Conservation (phyloP, 2,797 vertebrate genomes). For the Acipenser ruthenus region DNA sequence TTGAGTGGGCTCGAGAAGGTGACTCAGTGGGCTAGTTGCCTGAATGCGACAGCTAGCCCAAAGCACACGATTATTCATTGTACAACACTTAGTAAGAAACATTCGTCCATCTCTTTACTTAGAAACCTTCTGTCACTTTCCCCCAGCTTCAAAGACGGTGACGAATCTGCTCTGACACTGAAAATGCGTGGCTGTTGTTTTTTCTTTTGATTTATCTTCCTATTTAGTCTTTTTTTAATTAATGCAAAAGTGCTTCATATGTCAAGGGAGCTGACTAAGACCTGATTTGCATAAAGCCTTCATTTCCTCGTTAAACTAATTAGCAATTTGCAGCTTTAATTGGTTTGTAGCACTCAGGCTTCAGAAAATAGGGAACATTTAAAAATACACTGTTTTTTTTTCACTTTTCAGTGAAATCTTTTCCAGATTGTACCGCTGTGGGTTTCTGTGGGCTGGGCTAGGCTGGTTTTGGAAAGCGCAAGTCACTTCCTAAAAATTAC, state of each 20-base stretch:
- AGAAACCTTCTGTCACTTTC: conserved; percentile 29
- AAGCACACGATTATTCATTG: background rate
- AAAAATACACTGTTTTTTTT: conserved; percentile 52
- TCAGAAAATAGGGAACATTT: conserved; percentile 61
- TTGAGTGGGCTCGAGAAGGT: too few relatives aligned
- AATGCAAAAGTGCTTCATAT: conserved; percentile 70
- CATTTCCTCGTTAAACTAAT: conserved; percentile 70
- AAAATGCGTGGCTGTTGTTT: conserved; percentile 33
- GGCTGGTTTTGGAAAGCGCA: conserved; percentile 6
- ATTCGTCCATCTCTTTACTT: conserved; percentile 21
- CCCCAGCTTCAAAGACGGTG: conserved; percentile 43
- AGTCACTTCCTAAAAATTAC: conserved; percentile 14
- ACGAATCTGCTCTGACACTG: too few relatives aligned
- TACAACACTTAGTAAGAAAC: conserved; percentile 40
- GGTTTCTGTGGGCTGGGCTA: background rate
- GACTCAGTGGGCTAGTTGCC: too few relatives aligned
- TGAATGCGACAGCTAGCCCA: too few relatives aligned
- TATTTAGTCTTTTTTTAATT: conserved; percentile 40
- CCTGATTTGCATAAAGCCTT: conserved; percentile 70
- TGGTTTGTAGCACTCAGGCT: conserved; percentile 62
- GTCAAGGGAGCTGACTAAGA: conserved; percentile 72
- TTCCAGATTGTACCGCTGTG: conserved; percentile 18
- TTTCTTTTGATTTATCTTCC: conserved; percentile 47
- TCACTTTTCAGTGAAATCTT: conserved; percentile 16
- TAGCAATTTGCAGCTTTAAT: conserved; percentile 78